phyloP scores from a whole-genome alignment of 1,140 invertebrate species.

The Heliothis virescens region DNA sequence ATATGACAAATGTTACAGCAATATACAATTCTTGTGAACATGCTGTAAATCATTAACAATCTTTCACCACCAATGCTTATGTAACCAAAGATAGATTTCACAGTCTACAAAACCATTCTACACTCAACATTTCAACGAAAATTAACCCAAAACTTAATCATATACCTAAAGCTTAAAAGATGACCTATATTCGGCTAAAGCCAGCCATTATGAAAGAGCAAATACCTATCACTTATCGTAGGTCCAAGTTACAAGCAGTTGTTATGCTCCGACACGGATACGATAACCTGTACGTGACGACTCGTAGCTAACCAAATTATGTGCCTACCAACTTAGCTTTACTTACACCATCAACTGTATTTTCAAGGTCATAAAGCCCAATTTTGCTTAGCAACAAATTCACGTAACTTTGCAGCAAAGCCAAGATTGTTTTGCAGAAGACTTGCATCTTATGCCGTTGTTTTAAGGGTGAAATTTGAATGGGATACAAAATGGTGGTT shows the following conservation, averaged over 20 bases:
- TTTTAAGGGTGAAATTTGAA: slow-evolving; percentile 12
- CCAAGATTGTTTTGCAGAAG: slow-evolving; percentile 21
- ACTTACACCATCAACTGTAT: not conserved
- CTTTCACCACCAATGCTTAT: not conserved
- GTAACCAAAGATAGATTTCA: not conserved
- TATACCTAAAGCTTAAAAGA: not conserved
- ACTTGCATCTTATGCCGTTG: not conserved
- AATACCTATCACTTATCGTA: slow-evolving; percentile 49
- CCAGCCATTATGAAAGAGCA: slow-evolving; percentile 39
- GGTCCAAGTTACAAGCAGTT: slow-evolving; percentile 52
- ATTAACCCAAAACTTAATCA: not conserved
- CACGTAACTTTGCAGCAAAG: slow-evolving; percentile 3
- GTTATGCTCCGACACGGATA: slow-evolving; percentile 53
- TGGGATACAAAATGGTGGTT: not conserved
- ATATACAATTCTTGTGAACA: too few species aligned
- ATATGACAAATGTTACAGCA: too few species aligned
- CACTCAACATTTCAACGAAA: too few species aligned
- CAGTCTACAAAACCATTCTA: too few species aligned
- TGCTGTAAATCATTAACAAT: too few species aligned
- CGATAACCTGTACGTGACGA: slow-evolving; percentile 52
- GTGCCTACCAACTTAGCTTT: slow-evolving; percentile 25
- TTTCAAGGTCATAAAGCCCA: not conserved
- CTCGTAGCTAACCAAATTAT: slow-evolving; percentile 55
- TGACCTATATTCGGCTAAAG: slow-evolving; percentile 38
- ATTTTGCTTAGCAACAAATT: slow-evolving; percentile 1